Conservation (phyloP, 64 coral and sea anemone species). For the Montipora sp. region DNA sequence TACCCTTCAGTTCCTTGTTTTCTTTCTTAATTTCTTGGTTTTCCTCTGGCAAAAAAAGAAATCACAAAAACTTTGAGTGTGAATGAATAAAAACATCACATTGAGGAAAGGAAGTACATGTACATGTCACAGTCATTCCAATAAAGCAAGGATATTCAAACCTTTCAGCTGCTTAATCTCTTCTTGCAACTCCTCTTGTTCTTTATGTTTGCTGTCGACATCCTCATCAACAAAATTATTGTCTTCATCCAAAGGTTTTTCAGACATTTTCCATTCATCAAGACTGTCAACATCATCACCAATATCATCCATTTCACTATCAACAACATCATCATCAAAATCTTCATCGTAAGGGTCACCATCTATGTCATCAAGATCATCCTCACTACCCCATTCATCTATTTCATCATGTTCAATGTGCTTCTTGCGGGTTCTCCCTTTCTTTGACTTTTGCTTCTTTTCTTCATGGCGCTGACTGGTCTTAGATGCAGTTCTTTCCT, state of each 20-base stretch:
- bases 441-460: constrained; percentile 43
- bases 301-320: constrained; percentile 44
- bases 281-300: constrained; percentile 22
- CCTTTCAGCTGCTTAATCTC: constrained; percentile 57
- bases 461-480: not conserved
- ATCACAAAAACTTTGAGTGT: not conserved
- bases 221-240: constrained; percentile 35
- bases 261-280: constrained; percentile 39
- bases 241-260: constrained; percentile 43
- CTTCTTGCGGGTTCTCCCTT: constrained; percentile 40
- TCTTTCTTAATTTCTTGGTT: constrained; percentile 82
- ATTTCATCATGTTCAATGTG: constrained; percentile 33
- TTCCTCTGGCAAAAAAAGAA: constrained; percentile 69
- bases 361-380: constrained; percentile 57
- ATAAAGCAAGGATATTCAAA: not conserved
- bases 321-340: constrained; percentile 63
- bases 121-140: too few relatives aligned
- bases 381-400: constrained; percentile 60
- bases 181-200: constrained; percentile 40
- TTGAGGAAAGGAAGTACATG: too few relatives aligned
- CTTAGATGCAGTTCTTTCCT: not conserved
- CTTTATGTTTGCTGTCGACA: not conserved
- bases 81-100: too few relatives aligned
- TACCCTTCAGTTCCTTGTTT: constrained; percentile 87
- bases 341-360: constrained; percentile 59